Percentiles rank a stretch among this genome's conserved stretches.
phyloP scores from a whole-genome alignment of 2,888 invertebrate genomes.

The Tiphia femorata region DNA sequence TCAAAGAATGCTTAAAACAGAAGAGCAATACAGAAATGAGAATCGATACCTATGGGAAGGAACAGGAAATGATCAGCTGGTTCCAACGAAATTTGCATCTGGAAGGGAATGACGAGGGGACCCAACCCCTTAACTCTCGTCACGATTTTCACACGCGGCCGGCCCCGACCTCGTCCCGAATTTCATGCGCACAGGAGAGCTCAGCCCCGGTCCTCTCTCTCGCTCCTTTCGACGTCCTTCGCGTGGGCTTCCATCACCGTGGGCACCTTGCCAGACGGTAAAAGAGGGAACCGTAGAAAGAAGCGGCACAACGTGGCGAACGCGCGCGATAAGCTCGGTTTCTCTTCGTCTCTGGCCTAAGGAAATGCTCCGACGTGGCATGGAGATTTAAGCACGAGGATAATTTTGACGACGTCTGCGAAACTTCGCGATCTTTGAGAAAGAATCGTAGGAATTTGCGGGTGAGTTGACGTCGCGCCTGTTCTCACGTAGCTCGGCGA shows the following conservation, averaged over 20 bases:
- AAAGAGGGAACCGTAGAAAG: constrained; percentile 20
- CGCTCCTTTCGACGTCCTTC: constrained; percentile 10
- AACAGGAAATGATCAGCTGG: no score
- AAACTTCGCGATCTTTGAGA: no score
- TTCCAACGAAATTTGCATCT: background rate
- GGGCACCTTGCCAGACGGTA: constrained; percentile 35
- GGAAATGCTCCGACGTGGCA: background rate
- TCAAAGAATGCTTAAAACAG: no score
- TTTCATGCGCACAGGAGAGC: constrained; percentile 16
- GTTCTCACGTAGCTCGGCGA: no score
- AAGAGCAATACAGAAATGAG: no score
- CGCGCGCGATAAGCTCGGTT: constrained; percentile 12
- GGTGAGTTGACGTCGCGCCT: no score
- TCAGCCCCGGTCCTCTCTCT: background rate
- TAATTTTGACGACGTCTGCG: no score
- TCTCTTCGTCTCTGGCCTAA: no score
- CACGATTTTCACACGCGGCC: constrained; percentile 4
- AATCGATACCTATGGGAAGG: no score
- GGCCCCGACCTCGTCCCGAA: constrained; percentile 39
- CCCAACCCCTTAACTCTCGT: constrained; percentile 13
- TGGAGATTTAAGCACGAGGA: background rate
- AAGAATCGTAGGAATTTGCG: no score
- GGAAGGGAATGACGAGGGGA: background rate
- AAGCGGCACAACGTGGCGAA: no score
- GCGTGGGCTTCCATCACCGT: background rate